Evolutionary conservation across 2,888 invertebrate genomes (phyloP), one percentile per base, ranked within the genome.

Genomic region (Petrolisthes cinctipes): DNA sequence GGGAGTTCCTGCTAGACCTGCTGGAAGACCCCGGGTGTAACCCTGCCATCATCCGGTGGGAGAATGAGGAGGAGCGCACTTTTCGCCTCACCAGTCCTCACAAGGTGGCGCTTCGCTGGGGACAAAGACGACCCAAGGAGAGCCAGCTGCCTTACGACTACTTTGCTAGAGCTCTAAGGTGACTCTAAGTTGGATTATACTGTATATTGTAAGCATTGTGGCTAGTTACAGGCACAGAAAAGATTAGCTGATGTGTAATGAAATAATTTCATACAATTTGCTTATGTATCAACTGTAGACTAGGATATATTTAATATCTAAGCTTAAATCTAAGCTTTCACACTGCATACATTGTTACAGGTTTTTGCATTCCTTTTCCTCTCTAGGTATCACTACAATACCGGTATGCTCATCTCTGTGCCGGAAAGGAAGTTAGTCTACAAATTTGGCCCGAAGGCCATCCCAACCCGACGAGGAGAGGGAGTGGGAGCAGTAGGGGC

Each of bases 351-450:
- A 17, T 75, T 20, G 9, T 23, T 75, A 17, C 20, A 37, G 37
- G 37, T 37, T 37, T 37, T 37, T 37, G 37, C 37, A 37, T 37
- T 37, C 68, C 14, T 20, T 66, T 23, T 68, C 4, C 82, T 51
- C 57, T 56, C 0, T 80, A 87, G 87, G 71, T 87, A 87, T 20
- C 87, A 87, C 57, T 87, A 87, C 80, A 78, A 76, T 57, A 83
- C 79, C 6, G 79, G 80, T 4, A 80, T 71, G 73, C 54, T 87
- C 37, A 53, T 83, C 23, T 87, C 87, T 5, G 87, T 87, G 5
- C 87, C 87, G 20, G 87, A 83, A 17, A 87, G 83, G 17, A 87
- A 87, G 56, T 75, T 87, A 11, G 87, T 87, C 23, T 87, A 83
- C 83, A 82, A 76, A 61, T 87, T 87, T 37, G 83, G 87, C 11